Evolutionary conservation across 2,113 vertebrate species (phyloP).

Genomic region (Pan troglodytes): DNA sequence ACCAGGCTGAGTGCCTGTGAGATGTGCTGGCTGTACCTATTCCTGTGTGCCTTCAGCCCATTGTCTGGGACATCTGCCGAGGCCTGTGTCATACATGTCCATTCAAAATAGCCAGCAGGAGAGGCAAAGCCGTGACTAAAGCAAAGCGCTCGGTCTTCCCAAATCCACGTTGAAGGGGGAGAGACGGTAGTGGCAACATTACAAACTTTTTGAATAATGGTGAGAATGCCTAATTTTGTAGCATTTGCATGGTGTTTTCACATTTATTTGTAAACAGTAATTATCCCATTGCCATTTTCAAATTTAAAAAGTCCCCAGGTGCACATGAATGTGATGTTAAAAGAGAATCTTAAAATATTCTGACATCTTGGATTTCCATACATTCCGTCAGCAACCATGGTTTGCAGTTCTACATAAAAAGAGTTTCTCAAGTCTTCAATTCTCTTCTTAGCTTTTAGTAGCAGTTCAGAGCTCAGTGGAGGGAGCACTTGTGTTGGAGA

Average conservation of each 20-base stretch:
- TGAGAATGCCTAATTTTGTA: not conserved
- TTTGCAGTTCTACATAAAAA: not conserved
- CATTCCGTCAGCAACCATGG: not conserved
- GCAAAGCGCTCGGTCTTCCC: not conserved
- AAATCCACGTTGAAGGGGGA: not conserved
- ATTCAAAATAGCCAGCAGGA: not conserved
- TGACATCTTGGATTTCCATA: not conserved
- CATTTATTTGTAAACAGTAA: slow-evolving; percentile 48
- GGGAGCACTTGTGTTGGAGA: not conserved
- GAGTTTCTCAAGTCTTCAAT: not conserved
- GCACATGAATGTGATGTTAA: slow-evolving; percentile 5
- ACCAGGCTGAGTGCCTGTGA: not conserved
- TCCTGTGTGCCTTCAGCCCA: not conserved
- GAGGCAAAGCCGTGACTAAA: not conserved
- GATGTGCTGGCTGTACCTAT: accelerated
- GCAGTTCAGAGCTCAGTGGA: not conserved
- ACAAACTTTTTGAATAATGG: not conserved
- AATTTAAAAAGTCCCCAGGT: slow-evolving; percentile 45
- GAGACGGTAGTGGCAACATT: not conserved
- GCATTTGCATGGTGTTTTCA: not conserved
- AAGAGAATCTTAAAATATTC: slow-evolving; percentile 33
- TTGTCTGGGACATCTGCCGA: not conserved
- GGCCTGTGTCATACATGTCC: not conserved
- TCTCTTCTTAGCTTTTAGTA: not conserved
- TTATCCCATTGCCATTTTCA: slow-evolving; percentile 54